phyloP scores from a whole-genome alignment of 2,113 vertebrate genomes.

The Sturnira hondurensis region DNA sequence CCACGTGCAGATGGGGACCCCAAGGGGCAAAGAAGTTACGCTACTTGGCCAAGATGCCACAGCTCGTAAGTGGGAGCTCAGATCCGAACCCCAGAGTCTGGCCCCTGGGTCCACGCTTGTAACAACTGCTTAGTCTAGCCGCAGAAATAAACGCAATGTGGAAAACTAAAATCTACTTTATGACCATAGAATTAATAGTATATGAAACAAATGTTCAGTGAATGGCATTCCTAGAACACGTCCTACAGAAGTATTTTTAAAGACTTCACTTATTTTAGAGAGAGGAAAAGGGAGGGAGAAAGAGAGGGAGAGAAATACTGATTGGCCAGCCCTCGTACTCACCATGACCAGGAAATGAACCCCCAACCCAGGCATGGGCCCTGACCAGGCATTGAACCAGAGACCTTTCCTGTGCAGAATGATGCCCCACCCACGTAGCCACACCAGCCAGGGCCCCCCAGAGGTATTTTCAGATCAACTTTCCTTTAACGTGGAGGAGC shows the following conservation, averaged over 20 bases:
- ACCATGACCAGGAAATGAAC: no score
- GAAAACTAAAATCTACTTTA: neutral
- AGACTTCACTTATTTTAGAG: no score
- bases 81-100: neutral
- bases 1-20: neutral
- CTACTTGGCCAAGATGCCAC: neutral
- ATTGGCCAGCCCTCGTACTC: no score
- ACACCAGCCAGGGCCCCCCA: no score
- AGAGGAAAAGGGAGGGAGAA: no score
- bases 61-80: neutral
- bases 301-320: no score
- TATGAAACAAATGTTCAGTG: no score
- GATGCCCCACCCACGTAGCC: no score
- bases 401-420: no score
- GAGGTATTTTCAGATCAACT: neutral
- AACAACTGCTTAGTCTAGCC: accelerated
- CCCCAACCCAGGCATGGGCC: no score
- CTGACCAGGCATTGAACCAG: no score
- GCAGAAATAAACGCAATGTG: neutral
- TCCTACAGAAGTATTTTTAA: neutral
- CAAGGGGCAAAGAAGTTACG: neutral
- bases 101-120: neutral
- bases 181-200: neutral
- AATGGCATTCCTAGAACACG: neutral
- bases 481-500: neutral